These are phyloP conservation scores for Mycetomoellerius zeteki DNA, from an alignment of 1,140 invertebrate genomes.

Conservation along the genomic window DNA sequence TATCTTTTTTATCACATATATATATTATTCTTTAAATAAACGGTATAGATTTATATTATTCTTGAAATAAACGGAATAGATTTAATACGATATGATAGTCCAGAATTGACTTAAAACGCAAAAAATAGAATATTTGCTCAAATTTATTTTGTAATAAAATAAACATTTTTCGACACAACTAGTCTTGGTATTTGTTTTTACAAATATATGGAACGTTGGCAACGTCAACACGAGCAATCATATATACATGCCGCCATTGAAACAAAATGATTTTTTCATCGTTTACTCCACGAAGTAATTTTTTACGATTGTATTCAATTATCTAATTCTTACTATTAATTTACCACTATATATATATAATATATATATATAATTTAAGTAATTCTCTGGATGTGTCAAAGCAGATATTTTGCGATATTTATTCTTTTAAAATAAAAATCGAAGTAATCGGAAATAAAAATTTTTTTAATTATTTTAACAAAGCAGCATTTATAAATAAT, in stretches of 20 bases:
- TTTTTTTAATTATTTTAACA: not conserved
- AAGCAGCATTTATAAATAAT: not conserved
- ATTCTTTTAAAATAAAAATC: not conserved
- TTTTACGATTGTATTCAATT: not conserved
- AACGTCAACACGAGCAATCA: not conserved
- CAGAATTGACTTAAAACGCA: not conserved
- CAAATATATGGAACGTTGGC: not conserved
- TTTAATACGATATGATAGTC: not conserved
- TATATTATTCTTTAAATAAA: not conserved
- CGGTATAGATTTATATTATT: not conserved
- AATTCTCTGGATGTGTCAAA: not conserved
- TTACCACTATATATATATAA: not conserved
- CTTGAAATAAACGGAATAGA: not conserved
- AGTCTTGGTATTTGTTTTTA: not conserved
- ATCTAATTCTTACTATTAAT: not conserved
- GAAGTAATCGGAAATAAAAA: not conserved
- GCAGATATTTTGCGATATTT: not conserved
- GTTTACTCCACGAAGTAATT: not conserved
- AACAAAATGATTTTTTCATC: not conserved
- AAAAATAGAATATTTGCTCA: not conserved
- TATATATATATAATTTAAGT: too few relatives aligned
- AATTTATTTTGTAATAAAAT: constrained; percentile 9
- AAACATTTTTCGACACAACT: not conserved
- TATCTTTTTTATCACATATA: not conserved
- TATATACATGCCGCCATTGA: not conserved